Percentiles rank a stretch among this genome's conserved stretches.
Conservation (phyloP, 1,140 invertebrate genomes). For the Pygmarrhopalites habei region DNA sequence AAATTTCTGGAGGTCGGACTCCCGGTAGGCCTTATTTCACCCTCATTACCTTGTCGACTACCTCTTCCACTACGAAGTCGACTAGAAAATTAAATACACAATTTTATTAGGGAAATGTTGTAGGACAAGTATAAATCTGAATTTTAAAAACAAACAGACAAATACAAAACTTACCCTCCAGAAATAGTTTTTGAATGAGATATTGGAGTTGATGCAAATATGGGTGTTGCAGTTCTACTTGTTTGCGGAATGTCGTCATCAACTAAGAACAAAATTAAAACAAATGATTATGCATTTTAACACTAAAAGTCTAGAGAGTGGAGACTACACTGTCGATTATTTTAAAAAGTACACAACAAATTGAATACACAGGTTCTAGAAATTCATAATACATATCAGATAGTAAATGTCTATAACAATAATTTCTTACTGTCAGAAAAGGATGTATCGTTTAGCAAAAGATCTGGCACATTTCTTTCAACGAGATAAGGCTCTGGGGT, state of each 20-base stretch:
- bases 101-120: no score
- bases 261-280: conserved; percentile 7
- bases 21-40: conserved; percentile 18
- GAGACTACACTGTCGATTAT: no score
- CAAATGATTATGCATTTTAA: no score
- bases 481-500: conserved; percentile 20
- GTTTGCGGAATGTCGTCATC: conserved; percentile 21
- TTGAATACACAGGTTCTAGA: no score
- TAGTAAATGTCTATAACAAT: no score
- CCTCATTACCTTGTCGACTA: background rate
- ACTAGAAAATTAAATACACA: no score
- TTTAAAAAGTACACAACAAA: no score
- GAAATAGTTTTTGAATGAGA: conserved; percentile 29
- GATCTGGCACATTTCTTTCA: conserved; percentile 10
- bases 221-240: conserved; percentile 19
- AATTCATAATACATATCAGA: no score
- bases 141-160: no score
- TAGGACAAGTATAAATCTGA: no score
- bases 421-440: conserved; percentile 35
- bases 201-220: conserved; percentile 37
- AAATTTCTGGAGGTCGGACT: conserved; percentile 36
- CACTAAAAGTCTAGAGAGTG: no score
- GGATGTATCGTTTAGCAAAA: conserved; percentile 32
- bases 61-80: conserved; percentile 14
- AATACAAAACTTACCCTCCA: conserved; percentile 24